Evolutionary conservation across 1,140 invertebrate genomes (phyloP), one percentile per base, ranked within the genome.

Genomic region (Pseudomyrmex flavicornis): DNA sequence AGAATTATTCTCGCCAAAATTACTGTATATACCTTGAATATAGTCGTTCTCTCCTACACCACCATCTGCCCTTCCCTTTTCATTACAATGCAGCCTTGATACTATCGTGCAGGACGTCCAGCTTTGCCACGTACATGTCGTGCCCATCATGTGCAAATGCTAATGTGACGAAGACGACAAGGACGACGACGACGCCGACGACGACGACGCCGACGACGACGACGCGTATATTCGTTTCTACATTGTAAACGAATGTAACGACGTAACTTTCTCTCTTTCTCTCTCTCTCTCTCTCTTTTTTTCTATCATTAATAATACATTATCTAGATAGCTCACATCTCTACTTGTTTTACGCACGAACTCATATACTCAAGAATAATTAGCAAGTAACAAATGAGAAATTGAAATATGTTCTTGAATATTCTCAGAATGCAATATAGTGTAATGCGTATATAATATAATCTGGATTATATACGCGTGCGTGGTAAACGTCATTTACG

Each of bases 61-160:
- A 54, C 48, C 26, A 13, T 58, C 20, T 22, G 17, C 17, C 62
- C 48, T 35, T 65, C 86, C 85, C 73, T 61, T 63, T 70, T 89
- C 89, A 82, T 90, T 90, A 90, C 88, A 90, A 90, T 90, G 84
- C 84, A 90, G 68, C 56, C 88, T 83, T 90, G 86, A 90, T 90
- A 86, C 86, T 88, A 90, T 90, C 87, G 89, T 70, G 74, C 77
- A 75, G 74, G 75, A 56, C 74, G 75, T 70, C 80, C 82, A 86
- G 68, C 62, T 62, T 35, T 56, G 22, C 63, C 15, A 35, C 74
- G 68, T 83, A 83, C 84, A 86, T 54, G 74, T 61, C 58, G 22
- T 69, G 70, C 26, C 59, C 69, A 74, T 87, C 84, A 72, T 54
- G 68, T 20, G 50, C 68, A 84, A 88, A 88, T 86, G 85, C 70